Conservation (phyloP, 1,140 invertebrate genomes). For the Microplitis demolitor region DNA sequence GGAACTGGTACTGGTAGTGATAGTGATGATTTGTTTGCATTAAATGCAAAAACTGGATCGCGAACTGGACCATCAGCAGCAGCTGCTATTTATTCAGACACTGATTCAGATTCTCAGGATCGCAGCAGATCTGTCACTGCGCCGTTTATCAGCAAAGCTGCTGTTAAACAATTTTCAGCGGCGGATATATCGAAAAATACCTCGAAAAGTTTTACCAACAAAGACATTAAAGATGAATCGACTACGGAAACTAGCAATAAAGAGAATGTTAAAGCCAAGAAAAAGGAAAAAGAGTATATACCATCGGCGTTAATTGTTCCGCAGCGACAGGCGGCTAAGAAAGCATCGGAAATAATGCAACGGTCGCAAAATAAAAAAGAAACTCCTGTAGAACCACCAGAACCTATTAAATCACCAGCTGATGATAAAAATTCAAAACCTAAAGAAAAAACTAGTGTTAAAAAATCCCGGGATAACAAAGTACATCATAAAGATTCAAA, state of each 20-base stretch:
- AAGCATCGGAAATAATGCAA: slow-evolving; percentile 84
- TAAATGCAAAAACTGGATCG: slow-evolving; percentile 51
- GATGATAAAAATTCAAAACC: slow-evolving; percentile 46
- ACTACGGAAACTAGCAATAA: slow-evolving; percentile 55
- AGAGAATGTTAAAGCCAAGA: slow-evolving; percentile 64
- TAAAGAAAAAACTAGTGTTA: slow-evolving; percentile 50
- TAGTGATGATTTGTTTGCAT: slow-evolving; percentile 76
- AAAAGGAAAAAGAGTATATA: slow-evolving; percentile 66
- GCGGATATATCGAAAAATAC: slow-evolving; percentile 50
- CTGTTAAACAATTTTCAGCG: slow-evolving; percentile 78
- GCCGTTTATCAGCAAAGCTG: slow-evolving; percentile 76
- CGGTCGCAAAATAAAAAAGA: slow-evolving; percentile 54
- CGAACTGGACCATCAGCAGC: slow-evolving; percentile 52
- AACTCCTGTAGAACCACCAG: slow-evolving; percentile 30
- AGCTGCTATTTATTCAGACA: slow-evolving; percentile 76
- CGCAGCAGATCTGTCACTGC: slow-evolving; percentile 61
- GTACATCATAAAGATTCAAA: slow-evolving; percentile 47
- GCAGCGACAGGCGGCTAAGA: slow-evolving; percentile 87
- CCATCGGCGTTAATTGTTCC: slow-evolving; percentile 86
- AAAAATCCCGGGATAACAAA: slow-evolving; percentile 48
- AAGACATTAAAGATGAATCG: slow-evolving; percentile 32
- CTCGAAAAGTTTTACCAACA: slow-evolving; percentile 42
- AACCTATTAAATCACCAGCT: slow-evolving; percentile 22
- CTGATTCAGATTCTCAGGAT: slow-evolving; percentile 71
- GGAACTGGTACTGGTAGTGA: slow-evolving; percentile 68